phyloP scores from a whole-genome alignment of 2,113 vertebrate species.

The Tympanuchus pallidicinctus region DNA sequence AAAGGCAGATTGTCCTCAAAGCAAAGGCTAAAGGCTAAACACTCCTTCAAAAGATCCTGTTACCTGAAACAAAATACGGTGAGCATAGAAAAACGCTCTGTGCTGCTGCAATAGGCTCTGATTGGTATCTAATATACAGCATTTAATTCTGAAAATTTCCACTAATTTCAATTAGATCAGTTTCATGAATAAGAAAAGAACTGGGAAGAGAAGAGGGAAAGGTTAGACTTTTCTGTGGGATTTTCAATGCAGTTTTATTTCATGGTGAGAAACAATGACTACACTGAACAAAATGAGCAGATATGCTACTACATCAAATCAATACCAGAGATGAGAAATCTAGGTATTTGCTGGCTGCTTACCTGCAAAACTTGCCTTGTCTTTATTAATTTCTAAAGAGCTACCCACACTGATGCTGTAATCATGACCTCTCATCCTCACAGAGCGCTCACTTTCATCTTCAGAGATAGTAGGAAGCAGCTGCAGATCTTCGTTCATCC shows the following conservation, averaged over 20 bases:
- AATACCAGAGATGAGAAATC: not conserved
- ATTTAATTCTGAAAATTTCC: not conserved
- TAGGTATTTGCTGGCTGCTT: slow-evolving; percentile 45
- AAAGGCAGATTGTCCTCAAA: slow-evolving; percentile 72
- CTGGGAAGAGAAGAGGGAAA: not conserved
- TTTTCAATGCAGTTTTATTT: not conserved
- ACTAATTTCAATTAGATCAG: not conserved
- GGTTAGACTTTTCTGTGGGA: slow-evolving; percentile 20
- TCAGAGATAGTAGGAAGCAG: slow-evolving; percentile 78
- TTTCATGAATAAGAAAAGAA: not conserved
- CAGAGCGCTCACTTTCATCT: slow-evolving; percentile 72
- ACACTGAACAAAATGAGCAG: slow-evolving; percentile 14
- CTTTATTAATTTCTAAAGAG: slow-evolving; percentile 60
- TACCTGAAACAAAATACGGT: slow-evolving; percentile 23
- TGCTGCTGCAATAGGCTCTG: slow-evolving; percentile 1
- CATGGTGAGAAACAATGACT: slow-evolving; percentile 5
- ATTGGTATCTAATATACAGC: not conserved
- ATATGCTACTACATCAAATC: slow-evolving; percentile 49
- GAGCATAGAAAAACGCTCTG: not conserved
- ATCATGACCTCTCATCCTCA: slow-evolving; percentile 17
- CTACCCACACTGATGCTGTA: slow-evolving; percentile 26
- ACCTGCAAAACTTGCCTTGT: slow-evolving; percentile 68
- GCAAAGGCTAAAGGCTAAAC: slow-evolving; percentile 62
- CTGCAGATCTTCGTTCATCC: slow-evolving; percentile 51
- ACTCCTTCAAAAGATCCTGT: slow-evolving; percentile 51